A percentile compares a stretch with the other conserved stretches of the same genome.
Evolutionary conservation across 2,113 vertebrate genomes (phyloP).

Genomic region (Heliornis fulica): DNA sequence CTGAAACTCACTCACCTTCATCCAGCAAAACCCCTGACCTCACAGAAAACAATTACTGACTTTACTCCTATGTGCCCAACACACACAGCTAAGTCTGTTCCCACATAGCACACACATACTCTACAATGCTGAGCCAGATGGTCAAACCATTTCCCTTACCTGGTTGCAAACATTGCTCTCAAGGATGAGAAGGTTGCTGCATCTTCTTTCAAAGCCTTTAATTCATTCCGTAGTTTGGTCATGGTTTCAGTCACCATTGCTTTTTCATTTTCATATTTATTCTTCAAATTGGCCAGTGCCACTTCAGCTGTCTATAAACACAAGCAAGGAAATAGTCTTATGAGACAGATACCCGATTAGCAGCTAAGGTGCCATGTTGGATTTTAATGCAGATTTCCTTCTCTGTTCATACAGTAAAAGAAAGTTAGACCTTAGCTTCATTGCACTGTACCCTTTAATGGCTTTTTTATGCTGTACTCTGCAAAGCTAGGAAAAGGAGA

Average conservation of each 20-base stretch:
- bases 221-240: conserved; percentile 95
- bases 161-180: conserved; percentile 97
- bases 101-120: not conserved
- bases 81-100: not conserved
- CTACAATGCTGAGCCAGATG: not conserved
- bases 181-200: conserved; percentile 98
- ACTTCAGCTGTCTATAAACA: conserved; percentile 90
- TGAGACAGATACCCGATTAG: not conserved
- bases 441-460: not conserved
- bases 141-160: conserved; percentile 68
- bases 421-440: not conserved
- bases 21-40: not conserved
- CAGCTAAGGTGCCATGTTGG: not conserved
- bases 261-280: conserved; percentile 98
- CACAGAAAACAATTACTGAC: not conserved
- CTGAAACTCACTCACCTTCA: conserved; percentile 11
- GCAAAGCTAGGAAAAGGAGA: not conserved
- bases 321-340: not conserved
- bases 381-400: not conserved
- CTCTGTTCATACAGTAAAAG: not conserved
- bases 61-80: not conserved
- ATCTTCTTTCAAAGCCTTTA: conserved; percentile 98
- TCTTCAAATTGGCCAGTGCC: conserved; percentile 95
- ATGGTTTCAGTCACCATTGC: conserved; percentile 97
- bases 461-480: not conserved